Base-by-base conservation (phyloP, 2,113 vertebrate species). In the Seriola aureovittata region DNA sequence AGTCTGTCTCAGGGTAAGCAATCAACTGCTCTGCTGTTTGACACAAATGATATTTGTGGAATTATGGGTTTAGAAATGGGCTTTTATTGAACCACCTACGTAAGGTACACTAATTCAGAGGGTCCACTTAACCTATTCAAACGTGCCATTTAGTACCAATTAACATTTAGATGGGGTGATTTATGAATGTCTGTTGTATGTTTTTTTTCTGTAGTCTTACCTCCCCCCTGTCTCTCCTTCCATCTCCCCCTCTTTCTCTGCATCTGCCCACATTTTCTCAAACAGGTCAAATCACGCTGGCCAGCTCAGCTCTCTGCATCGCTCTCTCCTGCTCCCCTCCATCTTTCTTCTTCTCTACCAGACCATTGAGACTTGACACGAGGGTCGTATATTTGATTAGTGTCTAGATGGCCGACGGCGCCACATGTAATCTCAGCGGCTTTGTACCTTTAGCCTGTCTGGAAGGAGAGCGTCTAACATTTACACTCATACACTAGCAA, bases 111-210 rank as follows among this genome's bases (percentile, higher is more conserved):
- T 76, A 70, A 85, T 88, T 89, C 82, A 25, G 57, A 65, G 48
- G 40, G 13, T 83, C 83, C 89, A 93, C 88, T 93, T 92, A 87
- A 92, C 90, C 89, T 89, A 87, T 85, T 89, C 91, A 80, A 85
- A 82, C 16, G 17, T 72, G 86, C 91, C 85, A 82, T 92, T 91
- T 89, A 82, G 72, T 84, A 78, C 75, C 66, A 90, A 90, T 92
- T 90, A 89, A 91, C 86, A 93, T 89, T 88, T 91, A 85, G 88
- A 90, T 80, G 62, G 60, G 46, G 55, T 44, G 85, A 91, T 91
- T 90, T 91, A 88, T 86, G 67, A 69, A 67, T 64, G 59, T 60
- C 63, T 62, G 4, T 70, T 69, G 57, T 69, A 12, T 78, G 70
- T 75, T 80, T 6, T 75, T 65, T 54, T 71, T 71, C 71, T 36